A percentile compares a stretch with the other conserved stretches of the same genome.
These are phyloP conservation scores for Arctia plantaginis DNA, from an alignment of 2,888 invertebrate genomes.

Conservation along the genomic window DNA sequence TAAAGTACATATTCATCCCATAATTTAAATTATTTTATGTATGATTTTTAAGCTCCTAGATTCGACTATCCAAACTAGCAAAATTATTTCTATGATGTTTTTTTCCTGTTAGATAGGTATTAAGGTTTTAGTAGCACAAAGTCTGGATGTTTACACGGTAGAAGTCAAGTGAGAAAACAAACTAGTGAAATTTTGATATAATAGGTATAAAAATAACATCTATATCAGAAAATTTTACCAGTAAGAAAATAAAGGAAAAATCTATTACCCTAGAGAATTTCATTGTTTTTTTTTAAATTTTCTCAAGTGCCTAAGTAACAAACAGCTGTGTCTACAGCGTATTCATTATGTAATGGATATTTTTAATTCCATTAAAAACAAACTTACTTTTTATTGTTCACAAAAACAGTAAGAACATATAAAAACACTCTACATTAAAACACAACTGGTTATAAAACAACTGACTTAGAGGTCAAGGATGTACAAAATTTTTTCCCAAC, in stretches of 20 bases:
- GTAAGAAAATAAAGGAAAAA: background rate
- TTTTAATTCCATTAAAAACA: conserved; percentile 22
- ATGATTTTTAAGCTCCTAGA: background rate
- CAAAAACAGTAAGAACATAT: conserved; percentile 11
- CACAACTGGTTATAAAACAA: background rate
- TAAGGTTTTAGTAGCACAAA: no score
- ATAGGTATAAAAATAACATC: no score
- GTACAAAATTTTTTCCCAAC: background rate
- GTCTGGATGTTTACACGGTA: background rate
- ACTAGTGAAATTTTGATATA: background rate
- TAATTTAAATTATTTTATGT: no score
- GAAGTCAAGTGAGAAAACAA: background rate
- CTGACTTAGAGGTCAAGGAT: conserved; percentile 5
- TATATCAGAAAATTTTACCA: background rate
- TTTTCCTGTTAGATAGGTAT: no score
- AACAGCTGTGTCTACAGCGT: conserved; percentile 9
- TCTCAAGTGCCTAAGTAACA: background rate
- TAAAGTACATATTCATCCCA: no score
- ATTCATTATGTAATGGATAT: conserved; percentile 23
- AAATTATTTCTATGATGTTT: background rate
- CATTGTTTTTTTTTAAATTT: background rate
- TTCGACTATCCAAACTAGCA: background rate
- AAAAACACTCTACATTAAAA: conserved; percentile 11
- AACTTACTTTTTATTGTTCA: conserved; percentile 13
- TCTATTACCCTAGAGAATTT: background rate